A percentile compares a stretch with the other conserved stretches of the same genome.
Conservation (phyloP, 2,113 vertebrate species). For the Todiramphus saurophagus region DNA sequence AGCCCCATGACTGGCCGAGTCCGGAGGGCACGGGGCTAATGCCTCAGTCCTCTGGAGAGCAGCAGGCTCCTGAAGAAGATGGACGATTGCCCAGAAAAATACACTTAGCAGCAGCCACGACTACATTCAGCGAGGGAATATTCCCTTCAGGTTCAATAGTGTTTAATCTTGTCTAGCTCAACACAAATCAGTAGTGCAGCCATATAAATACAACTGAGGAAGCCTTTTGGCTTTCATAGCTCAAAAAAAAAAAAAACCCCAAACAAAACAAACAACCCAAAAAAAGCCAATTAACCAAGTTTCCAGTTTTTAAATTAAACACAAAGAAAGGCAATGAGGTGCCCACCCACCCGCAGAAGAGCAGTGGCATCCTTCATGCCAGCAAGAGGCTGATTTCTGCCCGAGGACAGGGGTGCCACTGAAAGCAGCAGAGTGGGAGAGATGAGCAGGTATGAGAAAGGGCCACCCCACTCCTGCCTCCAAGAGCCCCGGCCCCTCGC, state of each 20-base stretch:
- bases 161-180: slow-evolving; percentile 76
- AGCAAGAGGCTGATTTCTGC: neutral
- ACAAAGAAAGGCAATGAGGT: slow-evolving; percentile 49
- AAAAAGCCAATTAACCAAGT: slow-evolving; percentile 18
- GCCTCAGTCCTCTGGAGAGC: neutral
- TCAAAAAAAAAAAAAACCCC: neutral
- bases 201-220: slow-evolving; percentile 70
- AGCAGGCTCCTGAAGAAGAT: neutral
- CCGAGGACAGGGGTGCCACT: neutral
- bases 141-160: slow-evolving; percentile 57
- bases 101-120: neutral
- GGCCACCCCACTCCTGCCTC: neutral
- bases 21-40: neutral
- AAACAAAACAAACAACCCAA: neutral
- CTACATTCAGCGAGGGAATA: slow-evolving; percentile 1
- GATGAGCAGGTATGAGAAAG: neutral
- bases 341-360: slow-evolving; percentile 15
- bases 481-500: neutral
- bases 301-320: slow-evolving; percentile 64
- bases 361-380: slow-evolving; percentile 21
- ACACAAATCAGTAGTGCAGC: slow-evolving; percentile 72
- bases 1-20: rapidly evolving
- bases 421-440: slow-evolving; percentile 11
- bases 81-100: neutral
- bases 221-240: slow-evolving; percentile 45